A percentile compares a stretch with the other conserved stretches of the same genome.
Evolutionary conservation across 2,888 invertebrate genomes (phyloP).

Genomic region (Rhorus exstirpatorius): DNA sequence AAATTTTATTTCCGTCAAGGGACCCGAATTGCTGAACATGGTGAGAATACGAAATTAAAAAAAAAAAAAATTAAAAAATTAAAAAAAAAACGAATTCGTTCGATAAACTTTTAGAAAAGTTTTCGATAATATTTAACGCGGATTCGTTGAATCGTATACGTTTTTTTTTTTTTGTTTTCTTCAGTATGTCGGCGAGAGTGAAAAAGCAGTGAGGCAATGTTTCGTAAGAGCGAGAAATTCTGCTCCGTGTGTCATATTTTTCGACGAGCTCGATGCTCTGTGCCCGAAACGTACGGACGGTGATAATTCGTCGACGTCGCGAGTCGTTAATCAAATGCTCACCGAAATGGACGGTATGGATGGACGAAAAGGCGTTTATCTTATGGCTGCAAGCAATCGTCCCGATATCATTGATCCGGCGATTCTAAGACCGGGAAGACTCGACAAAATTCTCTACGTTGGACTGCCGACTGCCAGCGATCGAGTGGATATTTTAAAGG

Average conservation of each 20-base stretch:
- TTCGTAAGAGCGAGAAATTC: conserved; percentile 98
- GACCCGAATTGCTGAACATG: conserved; percentile 99
- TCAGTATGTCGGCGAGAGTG: conserved; percentile 99
- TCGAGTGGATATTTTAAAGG: conserved; percentile 94
- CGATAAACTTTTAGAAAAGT: too few species aligned
- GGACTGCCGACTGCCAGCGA: conserved; percentile 94
- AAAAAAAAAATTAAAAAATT: neutral
- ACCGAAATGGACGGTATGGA: conserved; percentile 99
- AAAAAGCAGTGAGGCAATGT: conserved; percentile 97
- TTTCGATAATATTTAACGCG: too few species aligned
- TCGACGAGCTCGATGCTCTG: conserved; percentile 98
- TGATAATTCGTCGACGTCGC: conserved; percentile 91
- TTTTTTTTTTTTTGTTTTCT: conserved; percentile 72
- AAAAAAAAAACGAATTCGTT: neutral
- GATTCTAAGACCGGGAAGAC: conserved; percentile 95
- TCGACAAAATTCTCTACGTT: conserved; percentile 96
- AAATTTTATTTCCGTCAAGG: conserved; percentile 99
- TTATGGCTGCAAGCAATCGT: conserved; percentile 98
- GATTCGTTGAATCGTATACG: too few species aligned
- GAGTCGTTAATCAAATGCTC: conserved; percentile 98
- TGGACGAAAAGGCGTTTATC: conserved; percentile 95
- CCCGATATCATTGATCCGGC: conserved; percentile 99
- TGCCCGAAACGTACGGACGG: conserved; percentile 95
- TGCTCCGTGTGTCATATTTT: conserved; percentile 99
- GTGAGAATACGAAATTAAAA: conserved; percentile 86